Base-by-base conservation (phyloP, 1,140 invertebrate genomes). In the Neocloeon triangulifer region DNA sequence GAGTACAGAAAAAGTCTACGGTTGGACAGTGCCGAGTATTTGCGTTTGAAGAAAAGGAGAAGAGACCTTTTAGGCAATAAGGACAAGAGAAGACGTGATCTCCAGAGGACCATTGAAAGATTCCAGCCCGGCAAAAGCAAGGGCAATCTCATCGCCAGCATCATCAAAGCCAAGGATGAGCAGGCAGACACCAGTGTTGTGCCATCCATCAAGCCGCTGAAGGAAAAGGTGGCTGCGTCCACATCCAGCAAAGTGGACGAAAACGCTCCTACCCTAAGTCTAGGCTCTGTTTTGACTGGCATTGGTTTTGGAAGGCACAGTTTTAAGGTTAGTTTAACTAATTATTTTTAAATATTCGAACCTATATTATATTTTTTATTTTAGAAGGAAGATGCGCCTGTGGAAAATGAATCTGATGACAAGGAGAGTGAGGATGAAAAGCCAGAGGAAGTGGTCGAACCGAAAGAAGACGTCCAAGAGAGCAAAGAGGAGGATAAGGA, bases 121-220 rank as follows among this genome's bases (percentile, higher is more conserved):
- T 49, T 82, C 15, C 77, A 82, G 42, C 77, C 76, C 6, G 78
- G 76, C 4, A 79, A 82, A 55, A 72, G 74, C 39, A 81, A 81
- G 54, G 75, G 77, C 2, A 82, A 80, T 56, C 55, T 81, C n/a
- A 53, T 80, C 10, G 25, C n/a, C n/a, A n/a, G n/a, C n/a, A n/a
- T n/a, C n/a, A n/a, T n/a, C n/a, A n/a, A n/a, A n/a, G n/a, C n/a
- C n/a, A n/a, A n/a, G n/a, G n/a, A n/a, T n/a, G n/a, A n/a, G n/a
- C n/a, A n/a, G n/a, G n/a, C n/a, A n/a, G n/a, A n/a, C n/a, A n/a
- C n/a, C n/a, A n/a, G n/a, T n/a, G n/a, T n/a, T n/a, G n/a, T n/a
- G n/a, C n/a, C n/a, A 23, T 21, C 15, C 20, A 16, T 20, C 19
- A 8, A 32, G 19, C 17, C 22, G 25, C 33, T 18, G 10, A 10